Evolutionary conservation across 1,140 invertebrate species (phyloP).

Genomic region (Ylistrum balloti): DNA sequence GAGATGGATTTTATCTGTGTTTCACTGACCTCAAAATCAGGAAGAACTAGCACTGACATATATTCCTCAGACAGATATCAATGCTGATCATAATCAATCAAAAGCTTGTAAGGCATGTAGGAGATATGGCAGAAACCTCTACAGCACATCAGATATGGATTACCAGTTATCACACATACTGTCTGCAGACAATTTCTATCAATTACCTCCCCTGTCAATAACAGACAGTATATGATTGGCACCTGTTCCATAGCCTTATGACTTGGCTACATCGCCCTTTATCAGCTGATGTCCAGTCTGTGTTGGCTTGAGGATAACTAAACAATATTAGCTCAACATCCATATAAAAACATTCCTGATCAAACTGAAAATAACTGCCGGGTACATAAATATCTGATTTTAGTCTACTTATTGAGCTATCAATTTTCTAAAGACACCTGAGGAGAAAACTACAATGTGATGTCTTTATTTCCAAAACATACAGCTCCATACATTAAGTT

Average conservation of each 20-base stretch:
- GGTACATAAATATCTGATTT: no score
- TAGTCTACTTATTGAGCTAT: no score
- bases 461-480: neutral
- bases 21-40: neutral
- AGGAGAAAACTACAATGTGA: neutral
- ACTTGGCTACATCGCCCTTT: neutral
- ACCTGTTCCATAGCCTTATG: neutral
- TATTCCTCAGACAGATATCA: neutral
- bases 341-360: no score
- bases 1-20: neutral
- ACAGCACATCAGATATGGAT: constrained; percentile 11
- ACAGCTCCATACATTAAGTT: neutral
- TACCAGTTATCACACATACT: neutral
- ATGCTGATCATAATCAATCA: neutral
- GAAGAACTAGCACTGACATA: neutral
- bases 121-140: neutral
- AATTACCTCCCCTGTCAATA: constrained; percentile 33
- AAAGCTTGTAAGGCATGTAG: neutral
- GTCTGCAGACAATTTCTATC: constrained; percentile 1
- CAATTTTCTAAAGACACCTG: neutral
- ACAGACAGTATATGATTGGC: neutral
- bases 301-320: neutral
- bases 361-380: no score
- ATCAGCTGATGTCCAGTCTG: neutral
- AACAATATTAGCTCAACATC: no score